A percentile compares a stretch with the other conserved stretches of the same genome.
Conservation (phyloP, 2,113 vertebrate species). For the Xyliphius kryptos region DNA sequence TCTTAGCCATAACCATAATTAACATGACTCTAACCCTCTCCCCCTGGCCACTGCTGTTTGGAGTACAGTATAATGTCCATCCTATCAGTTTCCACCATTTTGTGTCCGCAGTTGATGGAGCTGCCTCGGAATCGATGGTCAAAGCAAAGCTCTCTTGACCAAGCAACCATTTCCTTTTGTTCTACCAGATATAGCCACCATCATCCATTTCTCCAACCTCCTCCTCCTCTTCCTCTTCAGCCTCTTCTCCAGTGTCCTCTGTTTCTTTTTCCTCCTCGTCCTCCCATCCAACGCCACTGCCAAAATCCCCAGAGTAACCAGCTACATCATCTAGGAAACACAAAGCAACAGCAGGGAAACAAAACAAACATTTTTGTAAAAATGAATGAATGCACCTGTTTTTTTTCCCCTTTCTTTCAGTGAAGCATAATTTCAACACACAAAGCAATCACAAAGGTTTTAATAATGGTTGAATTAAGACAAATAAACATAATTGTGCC, state of each 20-base stretch:
- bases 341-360: too few species aligned
- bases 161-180: conserved; percentile 25
- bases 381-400: too few species aligned
- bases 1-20: conserved; percentile 39
- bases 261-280: conserved; percentile 93
- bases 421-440: too few species aligned
- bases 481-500: too few species aligned
- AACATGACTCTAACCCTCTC: conserved; percentile 39
- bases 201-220: conserved; percentile 86
- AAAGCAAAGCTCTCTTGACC: conserved; percentile 40
- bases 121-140: conserved; percentile 46
- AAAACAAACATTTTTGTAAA: too few species aligned
- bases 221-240: conserved; percentile 79
- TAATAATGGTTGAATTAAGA: too few species aligned
- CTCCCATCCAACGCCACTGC: conserved; percentile 92
- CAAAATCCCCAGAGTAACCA: conserved; percentile 88
- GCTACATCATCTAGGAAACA: conserved; percentile 67
- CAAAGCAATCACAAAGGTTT: too few species aligned
- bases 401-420: too few species aligned
- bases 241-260: conserved; percentile 77
- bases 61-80: conserved; percentile 49
- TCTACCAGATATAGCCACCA: conserved; percentile 93
- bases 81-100: conserved; percentile 47
- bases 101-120: conserved; percentile 42
- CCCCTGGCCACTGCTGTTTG: conserved; percentile 45